Percentiles rank a stretch among this genome's conserved stretches.
Evolutionary conservation across 2,888 invertebrate species (phyloP).

Genomic region (Phania funesta): DNA sequence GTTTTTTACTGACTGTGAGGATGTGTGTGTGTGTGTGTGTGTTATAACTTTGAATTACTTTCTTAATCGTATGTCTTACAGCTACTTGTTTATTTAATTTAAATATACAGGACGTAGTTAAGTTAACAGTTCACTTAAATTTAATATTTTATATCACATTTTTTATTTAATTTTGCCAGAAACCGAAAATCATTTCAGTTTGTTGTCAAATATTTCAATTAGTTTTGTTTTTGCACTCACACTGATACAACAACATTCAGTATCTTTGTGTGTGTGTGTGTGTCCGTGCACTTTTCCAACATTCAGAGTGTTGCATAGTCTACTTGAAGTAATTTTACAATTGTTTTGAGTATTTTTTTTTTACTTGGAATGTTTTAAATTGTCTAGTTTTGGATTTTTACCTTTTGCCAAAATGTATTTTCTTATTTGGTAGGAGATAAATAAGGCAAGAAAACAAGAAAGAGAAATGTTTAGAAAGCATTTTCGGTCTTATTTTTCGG

Average conservation of each 20-base stretch:
- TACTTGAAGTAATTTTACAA: constrained; percentile 37
- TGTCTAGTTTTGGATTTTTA: constrained; percentile 33
- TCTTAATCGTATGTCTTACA: constrained; percentile 2
- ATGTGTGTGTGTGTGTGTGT: constrained; percentile 9
- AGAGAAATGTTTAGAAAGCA: constrained; percentile 58
- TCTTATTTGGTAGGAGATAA: constrained; percentile 25
- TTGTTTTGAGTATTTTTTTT: constrained; percentile 20
- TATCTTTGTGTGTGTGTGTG: background rate
- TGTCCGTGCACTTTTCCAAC: constrained; percentile 16
- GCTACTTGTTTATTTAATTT: constrained; percentile 5
- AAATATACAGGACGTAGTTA: constrained; percentile 59
- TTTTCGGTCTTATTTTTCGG: constrained; percentile 43
- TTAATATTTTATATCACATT: constrained; percentile 66
- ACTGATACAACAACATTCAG: background rate
- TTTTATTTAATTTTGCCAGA: constrained; percentile 49
- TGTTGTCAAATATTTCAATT: constrained; percentile 45
- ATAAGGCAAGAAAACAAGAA: constrained; percentile 32
- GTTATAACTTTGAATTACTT: background rate
- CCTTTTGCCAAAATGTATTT: constrained; percentile 48
- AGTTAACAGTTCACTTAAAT: constrained; percentile 56
- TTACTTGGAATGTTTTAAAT: constrained; percentile 63
- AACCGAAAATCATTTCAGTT: constrained; percentile 22
- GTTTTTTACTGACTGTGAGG: constrained; percentile 50
- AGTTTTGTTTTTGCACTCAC: constrained; percentile 28
- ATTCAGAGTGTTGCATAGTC: constrained; percentile 24